phyloP scores from a whole-genome alignment of 2,113 vertebrate genomes.

The Xenotilapia leptura region DNA sequence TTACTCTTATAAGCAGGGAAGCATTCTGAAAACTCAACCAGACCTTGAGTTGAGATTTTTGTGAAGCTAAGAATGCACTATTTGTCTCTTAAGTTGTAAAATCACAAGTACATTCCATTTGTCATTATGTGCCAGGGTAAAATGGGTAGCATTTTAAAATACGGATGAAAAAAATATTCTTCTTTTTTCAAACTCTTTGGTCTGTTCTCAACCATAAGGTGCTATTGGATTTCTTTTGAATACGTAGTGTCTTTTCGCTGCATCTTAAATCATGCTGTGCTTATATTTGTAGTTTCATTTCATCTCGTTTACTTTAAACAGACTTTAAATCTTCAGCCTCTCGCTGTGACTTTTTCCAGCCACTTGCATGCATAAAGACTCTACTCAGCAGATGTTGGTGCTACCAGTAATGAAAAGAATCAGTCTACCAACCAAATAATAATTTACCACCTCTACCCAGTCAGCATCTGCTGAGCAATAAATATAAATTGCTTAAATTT shows the following conservation, averaged over 20 bases:
- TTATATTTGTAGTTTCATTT: slow-evolving; percentile 4
- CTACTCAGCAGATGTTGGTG: slow-evolving; percentile 61
- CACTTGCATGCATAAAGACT: slow-evolving; percentile 37
- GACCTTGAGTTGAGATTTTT: background rate
- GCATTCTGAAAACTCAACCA: background rate
- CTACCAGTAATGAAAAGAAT: slow-evolving; percentile 62
- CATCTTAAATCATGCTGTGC: slow-evolving; percentile 10
- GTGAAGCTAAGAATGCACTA: background rate
- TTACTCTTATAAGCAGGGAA: background rate
- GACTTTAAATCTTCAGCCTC: slow-evolving; percentile 32
- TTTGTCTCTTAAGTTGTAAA: background rate
- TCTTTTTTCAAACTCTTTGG: background rate
- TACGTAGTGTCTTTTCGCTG: background rate
- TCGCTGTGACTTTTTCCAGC: slow-evolving; percentile 26
- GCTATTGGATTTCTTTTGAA: background rate
- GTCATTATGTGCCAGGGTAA: background rate
- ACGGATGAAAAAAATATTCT: background rate
- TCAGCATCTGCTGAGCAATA: slow-evolving; percentile 69
- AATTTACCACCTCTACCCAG: slow-evolving; percentile 58
- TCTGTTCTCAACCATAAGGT: background rate
- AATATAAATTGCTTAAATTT: slow-evolving; percentile 67
- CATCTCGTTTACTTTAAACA: background rate
- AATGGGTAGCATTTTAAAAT: background rate
- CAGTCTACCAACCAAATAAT: slow-evolving; percentile 64
- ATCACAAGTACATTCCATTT: background rate